Base-by-base conservation (phyloP, 2,113 vertebrate species). In the Pachyramphus minor region DNA sequence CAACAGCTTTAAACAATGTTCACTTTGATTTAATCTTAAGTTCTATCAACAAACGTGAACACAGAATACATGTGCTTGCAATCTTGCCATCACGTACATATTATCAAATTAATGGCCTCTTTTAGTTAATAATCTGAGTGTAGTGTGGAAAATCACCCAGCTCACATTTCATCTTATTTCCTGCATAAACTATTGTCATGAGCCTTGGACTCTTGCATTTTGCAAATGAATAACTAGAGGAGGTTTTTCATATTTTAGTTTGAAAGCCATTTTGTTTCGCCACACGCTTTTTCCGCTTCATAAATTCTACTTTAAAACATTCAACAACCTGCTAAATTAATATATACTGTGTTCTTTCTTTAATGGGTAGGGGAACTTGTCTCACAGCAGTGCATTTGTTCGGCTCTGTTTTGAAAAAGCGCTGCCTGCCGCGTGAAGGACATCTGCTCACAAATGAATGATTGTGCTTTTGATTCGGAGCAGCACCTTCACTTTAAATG, bases 401-500 rank as follows among this genome's bases (percentile, higher is more conserved):
- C 93, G 92, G 95, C 87, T 86, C 93, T 59, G 87, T 93, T 97
- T 95, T 89, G 88, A 80, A 39, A 75, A 96, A 92, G 85, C 5
- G 8, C 96, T 95, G 95, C 97, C 94, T 92, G 47, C 94, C 49
- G 90, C 41, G 96, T 92, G 96, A 97, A 96, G 92, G 98, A 97
- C 97, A 94, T 96, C 97, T 96, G 97, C 97, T 96, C 98, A 98
- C 98, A 98, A 98, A 98, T 96, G 97, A 98, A 58, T 95, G 96
- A 97, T 98, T 98, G 98, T 98, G 97, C 97, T 97, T 91, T 97
- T 92, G 96, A 92, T 95, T 95, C 85, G 95, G 98, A 98, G 98
- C 98, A 98, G 98, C 96, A 97, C 97, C 97, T 97, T 89, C 49
- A 12, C 97, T 96, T 88, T 89, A 83, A 90, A 91, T 68, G 92